These are phyloP conservation scores for Cygnus atratus DNA, from an alignment of 2,113 vertebrate species.

Conservation along the genomic window DNA sequence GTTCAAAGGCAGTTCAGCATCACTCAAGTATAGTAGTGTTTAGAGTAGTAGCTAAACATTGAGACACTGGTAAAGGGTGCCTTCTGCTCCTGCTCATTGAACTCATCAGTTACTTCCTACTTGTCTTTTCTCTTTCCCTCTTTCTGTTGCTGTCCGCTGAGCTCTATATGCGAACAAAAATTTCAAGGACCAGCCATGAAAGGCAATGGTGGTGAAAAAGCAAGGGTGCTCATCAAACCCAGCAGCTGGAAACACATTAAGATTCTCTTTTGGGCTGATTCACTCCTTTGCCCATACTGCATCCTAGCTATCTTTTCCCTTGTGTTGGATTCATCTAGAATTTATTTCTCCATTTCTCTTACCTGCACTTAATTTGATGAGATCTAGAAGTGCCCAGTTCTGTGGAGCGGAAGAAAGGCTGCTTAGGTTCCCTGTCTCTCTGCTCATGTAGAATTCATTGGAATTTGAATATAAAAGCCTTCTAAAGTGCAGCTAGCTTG, in stretches of 20 bases:
- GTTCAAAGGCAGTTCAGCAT: background rate
- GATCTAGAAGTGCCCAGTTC: background rate
- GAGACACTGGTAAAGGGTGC: accelerated
- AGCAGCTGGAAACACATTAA: background rate
- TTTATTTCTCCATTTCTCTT: background rate
- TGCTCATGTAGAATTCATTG: background rate
- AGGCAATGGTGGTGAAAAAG: background rate
- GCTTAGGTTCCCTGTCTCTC: background rate
- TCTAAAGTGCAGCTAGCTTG: background rate
- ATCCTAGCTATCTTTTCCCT: background rate
- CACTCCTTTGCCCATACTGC: background rate
- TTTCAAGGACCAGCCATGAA: background rate
- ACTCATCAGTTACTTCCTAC: background rate
- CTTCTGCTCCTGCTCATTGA: background rate
- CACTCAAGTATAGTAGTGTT: background rate
- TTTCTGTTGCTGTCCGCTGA: background rate
- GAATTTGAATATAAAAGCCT: background rate
- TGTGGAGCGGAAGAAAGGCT: background rate
- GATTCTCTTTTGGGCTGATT: background rate
- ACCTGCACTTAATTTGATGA: background rate
- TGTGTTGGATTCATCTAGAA: background rate
- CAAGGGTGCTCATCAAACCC: accelerated
- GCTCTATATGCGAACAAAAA: background rate
- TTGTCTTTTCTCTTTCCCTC: background rate
- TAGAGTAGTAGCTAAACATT: background rate